phyloP scores from a whole-genome alignment of 37 sponge, comb jelly and placozoan genomes.

The Cladorhizidae sp. region DNA sequence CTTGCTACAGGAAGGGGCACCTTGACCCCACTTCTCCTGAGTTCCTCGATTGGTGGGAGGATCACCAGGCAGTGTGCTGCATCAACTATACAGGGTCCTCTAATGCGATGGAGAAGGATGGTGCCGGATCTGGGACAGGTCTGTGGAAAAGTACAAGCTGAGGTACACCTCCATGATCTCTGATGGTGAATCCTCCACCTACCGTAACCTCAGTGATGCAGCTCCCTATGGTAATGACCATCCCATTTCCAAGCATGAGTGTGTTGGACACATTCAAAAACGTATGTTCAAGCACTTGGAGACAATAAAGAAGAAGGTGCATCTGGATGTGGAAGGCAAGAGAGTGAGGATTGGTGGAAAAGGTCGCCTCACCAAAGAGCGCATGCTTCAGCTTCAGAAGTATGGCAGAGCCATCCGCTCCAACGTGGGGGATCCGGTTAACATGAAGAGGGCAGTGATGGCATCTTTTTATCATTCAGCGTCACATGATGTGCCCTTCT shows the following conservation, averaged over 20 bases:
- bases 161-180: background rate
- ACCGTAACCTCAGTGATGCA: no score
- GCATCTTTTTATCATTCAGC: background rate
- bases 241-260: no score
- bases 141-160: background rate
- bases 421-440: no score
- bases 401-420: no score
- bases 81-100: background rate
- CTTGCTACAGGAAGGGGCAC: conserved; percentile 4
- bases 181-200: background rate
- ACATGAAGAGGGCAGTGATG: conserved; percentile 9
- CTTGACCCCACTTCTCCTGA: background rate
- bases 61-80: background rate
- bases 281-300: background rate
- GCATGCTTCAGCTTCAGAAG: no score
- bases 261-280: conserved; percentile 9
- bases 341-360: no score
- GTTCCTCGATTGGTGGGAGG: conserved; percentile 24
- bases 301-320: background rate
- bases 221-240: background rate
- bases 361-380: no score
- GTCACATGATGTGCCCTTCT: no score
- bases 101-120: background rate
- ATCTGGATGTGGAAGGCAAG: background rate
- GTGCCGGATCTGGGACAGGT: background rate